Conservation (phyloP, 2,797 vertebrate species). For the Eulemur coronatus region DNA sequence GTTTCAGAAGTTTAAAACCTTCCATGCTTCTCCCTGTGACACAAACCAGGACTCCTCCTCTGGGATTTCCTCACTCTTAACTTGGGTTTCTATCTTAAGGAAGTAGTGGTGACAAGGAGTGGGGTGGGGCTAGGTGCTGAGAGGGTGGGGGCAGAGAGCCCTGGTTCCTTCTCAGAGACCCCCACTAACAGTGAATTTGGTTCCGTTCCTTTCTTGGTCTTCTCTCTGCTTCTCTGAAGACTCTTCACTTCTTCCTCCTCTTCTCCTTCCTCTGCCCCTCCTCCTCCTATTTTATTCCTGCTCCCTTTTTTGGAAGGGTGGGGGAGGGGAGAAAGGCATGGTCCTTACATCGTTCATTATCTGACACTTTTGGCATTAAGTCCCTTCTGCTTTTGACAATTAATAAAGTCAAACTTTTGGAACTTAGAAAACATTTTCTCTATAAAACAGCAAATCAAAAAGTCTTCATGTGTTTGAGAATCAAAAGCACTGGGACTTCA, state of each 20-base stretch:
- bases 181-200: background rate
- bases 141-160: background rate
- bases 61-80: background rate
- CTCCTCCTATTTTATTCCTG: background rate
- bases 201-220: background rate
- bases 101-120: background rate
- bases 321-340: too few relatives aligned
- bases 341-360: background rate
- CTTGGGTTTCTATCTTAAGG: background rate
- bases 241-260: background rate
- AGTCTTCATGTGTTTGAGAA: background rate
- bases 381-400: background rate
- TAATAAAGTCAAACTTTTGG: background rate
- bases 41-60: background rate
- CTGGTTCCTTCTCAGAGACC: background rate
- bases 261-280: background rate
- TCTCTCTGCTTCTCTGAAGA: background rate
- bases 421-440: background rate
- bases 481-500: background rate
- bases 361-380: background rate
- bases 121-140: accelerated
- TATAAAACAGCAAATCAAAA: background rate
- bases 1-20: background rate
- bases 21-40: background rate
- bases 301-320: background rate